phyloP scores from a whole-genome alignment of 2,888 invertebrate genomes.

The Folsomia candida region DNA sequence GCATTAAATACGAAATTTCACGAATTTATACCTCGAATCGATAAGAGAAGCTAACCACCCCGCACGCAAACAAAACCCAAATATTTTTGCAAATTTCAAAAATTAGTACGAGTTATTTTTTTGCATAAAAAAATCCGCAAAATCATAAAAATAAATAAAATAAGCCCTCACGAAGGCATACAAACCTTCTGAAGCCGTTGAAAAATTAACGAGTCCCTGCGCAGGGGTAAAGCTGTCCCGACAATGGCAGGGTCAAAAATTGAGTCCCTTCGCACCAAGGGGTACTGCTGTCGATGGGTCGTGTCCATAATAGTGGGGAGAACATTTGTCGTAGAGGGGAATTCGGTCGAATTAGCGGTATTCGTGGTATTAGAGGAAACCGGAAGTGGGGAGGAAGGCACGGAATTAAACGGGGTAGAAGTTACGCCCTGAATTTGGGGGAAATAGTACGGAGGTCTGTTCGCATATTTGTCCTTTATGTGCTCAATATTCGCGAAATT shows the following conservation, averaged over 20 bases:
- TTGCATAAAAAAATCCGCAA: too few relatives aligned
- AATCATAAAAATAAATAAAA: neutral
- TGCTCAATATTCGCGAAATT: constrained; percentile 38
- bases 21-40: too few relatives aligned
- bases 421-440: constrained; percentile 8
- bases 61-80: too few relatives aligned
- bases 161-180: neutral
- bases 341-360: constrained; percentile 16
- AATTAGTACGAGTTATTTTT: too few relatives aligned
- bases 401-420: constrained; percentile 44
- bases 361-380: too few relatives aligned
- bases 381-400: constrained; percentile 49
- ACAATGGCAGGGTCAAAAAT: constrained; percentile 42
- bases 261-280: constrained; percentile 41
- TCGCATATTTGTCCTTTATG: neutral
- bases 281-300: neutral
- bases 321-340: neutral
- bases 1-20: too few relatives aligned
- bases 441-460: neutral
- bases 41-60: too few relatives aligned
- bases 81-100: too few relatives aligned
- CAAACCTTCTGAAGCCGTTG: constrained; percentile 50
- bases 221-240: constrained; percentile 10
- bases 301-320: too few relatives aligned
- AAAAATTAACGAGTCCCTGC: constrained; percentile 43